These are phyloP conservation scores for Solenopsis invicta DNA, from an alignment of 1,140 invertebrate genomes.

Conservation along the genomic window DNA sequence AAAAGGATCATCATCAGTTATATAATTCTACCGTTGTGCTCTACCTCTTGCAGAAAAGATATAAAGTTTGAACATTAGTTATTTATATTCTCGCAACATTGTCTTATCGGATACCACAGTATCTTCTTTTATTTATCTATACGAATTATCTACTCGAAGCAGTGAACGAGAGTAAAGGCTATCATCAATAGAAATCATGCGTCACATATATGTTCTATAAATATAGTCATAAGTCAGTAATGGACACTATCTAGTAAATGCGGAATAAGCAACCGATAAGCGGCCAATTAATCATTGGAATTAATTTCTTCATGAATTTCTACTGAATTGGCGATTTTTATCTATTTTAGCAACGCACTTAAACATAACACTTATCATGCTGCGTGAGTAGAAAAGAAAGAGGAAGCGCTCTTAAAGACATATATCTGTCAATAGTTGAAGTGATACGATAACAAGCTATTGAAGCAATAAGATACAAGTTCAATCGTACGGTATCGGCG, in stretches of 20 bases:
- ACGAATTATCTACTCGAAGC: not conserved
- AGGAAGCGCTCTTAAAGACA: not conserved
- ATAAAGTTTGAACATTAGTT: not conserved
- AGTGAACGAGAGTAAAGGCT: slow-evolving; percentile 34
- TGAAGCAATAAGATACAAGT: slow-evolving; percentile 42
- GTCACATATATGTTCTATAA: no score
- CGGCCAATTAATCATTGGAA: not conserved
- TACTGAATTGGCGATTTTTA: not conserved
- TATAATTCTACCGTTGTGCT: not conserved
- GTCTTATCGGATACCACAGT: not conserved
- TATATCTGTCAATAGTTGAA: slow-evolving; percentile 26
- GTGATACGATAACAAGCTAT: slow-evolving; percentile 41
- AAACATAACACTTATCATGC: slow-evolving; percentile 12
- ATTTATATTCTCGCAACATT: not conserved
- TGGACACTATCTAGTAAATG: not conserved
- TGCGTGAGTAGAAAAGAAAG: not conserved
- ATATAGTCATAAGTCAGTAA: slow-evolving; percentile 1
- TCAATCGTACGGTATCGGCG: not conserved
- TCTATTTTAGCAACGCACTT: not conserved
- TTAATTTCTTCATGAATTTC: not conserved
- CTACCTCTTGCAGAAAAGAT: not conserved
- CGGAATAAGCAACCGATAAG: not conserved
- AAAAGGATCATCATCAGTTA: not conserved
- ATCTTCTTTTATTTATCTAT: not conserved
- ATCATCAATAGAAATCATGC: slow-evolving; percentile 20